These are phyloP conservation scores for Nyctibius grandis DNA, from an alignment of 2,797 vertebrate genomes.

Conservation along the genomic window DNA sequence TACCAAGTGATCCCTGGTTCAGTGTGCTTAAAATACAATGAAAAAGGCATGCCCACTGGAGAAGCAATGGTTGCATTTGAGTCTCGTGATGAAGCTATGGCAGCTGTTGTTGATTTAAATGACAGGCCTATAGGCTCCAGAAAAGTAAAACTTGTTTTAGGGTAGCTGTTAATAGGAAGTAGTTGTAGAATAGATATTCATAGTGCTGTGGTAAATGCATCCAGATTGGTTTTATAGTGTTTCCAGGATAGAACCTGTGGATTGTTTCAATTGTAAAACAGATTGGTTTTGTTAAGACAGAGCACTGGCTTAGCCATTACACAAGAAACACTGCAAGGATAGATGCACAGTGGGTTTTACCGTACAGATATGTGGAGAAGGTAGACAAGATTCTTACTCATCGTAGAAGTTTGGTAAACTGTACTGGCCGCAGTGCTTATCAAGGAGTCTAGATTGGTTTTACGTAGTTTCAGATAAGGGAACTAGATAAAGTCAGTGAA, in stretches of 20 bases:
- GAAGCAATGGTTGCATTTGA: constrained; percentile 99
- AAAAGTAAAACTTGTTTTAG: constrained; percentile 96
- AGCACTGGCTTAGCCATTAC: constrained; percentile 70
- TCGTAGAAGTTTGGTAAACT: constrained; percentile 58
- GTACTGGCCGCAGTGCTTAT: constrained; percentile 66
- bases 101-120: constrained; percentile 96
- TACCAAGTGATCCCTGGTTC: constrained; percentile 96
- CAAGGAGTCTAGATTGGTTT: constrained; percentile 71
- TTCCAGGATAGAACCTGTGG: constrained; percentile 77
- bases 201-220: constrained; percentile 80
- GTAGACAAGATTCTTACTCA: constrained; percentile 51
- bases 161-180: constrained; percentile 75
- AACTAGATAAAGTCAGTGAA: constrained; percentile 67
- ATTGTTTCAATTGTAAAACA: constrained; percentile 72
- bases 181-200: constrained; percentile 73
- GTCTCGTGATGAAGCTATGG: constrained; percentile 92
- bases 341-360: constrained; percentile 58
- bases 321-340: constrained; percentile 44
- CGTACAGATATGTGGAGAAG: constrained; percentile 50
- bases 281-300: constrained; percentile 68
- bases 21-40: constrained; percentile 95
- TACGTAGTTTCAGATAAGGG: constrained; percentile 65
- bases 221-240: constrained; percentile 76
- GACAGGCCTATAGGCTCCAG: constrained; percentile 97
- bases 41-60: constrained; percentile 95